phyloP scores from a whole-genome alignment of 2,113 vertebrate genomes.

The Tautogolabrus adspersus region DNA sequence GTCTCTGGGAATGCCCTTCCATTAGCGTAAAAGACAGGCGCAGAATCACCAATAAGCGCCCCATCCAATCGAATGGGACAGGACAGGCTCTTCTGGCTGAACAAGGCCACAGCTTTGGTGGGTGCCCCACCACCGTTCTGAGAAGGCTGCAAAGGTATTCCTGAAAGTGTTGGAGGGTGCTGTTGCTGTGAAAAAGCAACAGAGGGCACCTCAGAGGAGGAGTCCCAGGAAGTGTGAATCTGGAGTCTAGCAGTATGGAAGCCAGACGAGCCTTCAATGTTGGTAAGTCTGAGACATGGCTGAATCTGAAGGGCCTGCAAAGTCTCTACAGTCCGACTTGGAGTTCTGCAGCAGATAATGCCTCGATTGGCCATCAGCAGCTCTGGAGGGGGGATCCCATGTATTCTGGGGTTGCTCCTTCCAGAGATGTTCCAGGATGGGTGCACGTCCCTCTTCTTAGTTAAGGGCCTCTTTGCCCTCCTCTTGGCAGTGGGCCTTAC shows the following conservation, averaged over 20 bases:
- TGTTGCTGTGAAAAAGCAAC: conserved; percentile 45
- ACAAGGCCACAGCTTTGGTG: conserved; percentile 79
- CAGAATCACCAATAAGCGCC: conserved; percentile 78
- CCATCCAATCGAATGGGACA: conserved; percentile 72
- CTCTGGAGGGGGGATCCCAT: conserved; percentile 72
- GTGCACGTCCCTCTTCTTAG: conserved; percentile 76
- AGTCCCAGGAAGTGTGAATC: conserved; percentile 70
- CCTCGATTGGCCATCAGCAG: conserved; percentile 36
- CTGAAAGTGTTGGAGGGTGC: conserved; percentile 67
- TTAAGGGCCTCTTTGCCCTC: conserved; percentile 44
- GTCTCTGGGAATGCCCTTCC: conserved; percentile 71
- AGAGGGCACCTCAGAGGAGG: conserved; percentile 35
- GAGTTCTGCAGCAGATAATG: conserved; percentile 48
- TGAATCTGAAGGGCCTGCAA: conserved; percentile 30
- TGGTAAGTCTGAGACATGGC: conserved; percentile 76
- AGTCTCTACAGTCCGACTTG: conserved; percentile 28
- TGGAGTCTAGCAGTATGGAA: conserved; percentile 78
- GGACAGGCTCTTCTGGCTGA: conserved; percentile 77
- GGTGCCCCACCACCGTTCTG: conserved; percentile 67
- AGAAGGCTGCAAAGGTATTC: conserved; percentile 79
- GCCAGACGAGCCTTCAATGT: conserved; percentile 72
- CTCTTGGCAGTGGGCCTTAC: conserved; percentile 64
- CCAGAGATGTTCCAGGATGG: conserved; percentile 72
- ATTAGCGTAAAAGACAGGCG: conserved; percentile 69
- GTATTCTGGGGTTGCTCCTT: conserved; percentile 67